Evolutionary conservation across 1,140 invertebrate genomes (phyloP), one percentile per base, ranked within the genome.

Genomic region (Anadara kagoshimensis): DNA sequence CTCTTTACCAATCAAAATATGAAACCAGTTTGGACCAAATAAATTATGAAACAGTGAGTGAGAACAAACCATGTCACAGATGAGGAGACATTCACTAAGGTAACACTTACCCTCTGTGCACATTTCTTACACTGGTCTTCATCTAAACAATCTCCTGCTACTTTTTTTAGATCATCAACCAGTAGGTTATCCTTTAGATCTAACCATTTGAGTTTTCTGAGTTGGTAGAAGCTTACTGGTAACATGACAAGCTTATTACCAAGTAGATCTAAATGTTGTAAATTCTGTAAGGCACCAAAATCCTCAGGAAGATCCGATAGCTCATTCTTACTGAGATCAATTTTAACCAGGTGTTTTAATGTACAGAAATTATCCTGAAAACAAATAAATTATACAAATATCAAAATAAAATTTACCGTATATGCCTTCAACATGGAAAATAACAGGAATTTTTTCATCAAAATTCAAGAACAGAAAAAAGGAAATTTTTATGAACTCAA

Each of bases 121-220:
- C 88, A 89, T 51, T 77, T 78, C 70, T 85, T 85, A 78, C 91
- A 91, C 74, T 91, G 84, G 22, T 78, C 79, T 56, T 90, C 86
- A 82, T 91, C 85, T 49, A 90, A 76, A 71, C 91, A 91, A 67
- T 91, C 88, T 8, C 91, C 91, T 56, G 90, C 90, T 24, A 86
- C 90, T 86, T 92, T 92, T 44, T 91, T 92, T 66, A 95, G 90
- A 49, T 91, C 91, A 14, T 91, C 89, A 45, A 93, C 91, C 44
- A 96, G 85, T 24, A 94, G 94, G 89, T 96, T 96, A 73, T 94
- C 93, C 84, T 95, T 95, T 65, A 96, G 88, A 90, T 96, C 95
- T 47, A 96, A 88, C 93, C 94, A 95, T 80, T 92, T 91, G 36
- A 96, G 88, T 79, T 92, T 92, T 75, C 91, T 92, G 72, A 96